These are phyloP conservation scores for Colletes collaris DNA, from an alignment of 2,888 invertebrate species.

Conservation along the genomic window DNA sequence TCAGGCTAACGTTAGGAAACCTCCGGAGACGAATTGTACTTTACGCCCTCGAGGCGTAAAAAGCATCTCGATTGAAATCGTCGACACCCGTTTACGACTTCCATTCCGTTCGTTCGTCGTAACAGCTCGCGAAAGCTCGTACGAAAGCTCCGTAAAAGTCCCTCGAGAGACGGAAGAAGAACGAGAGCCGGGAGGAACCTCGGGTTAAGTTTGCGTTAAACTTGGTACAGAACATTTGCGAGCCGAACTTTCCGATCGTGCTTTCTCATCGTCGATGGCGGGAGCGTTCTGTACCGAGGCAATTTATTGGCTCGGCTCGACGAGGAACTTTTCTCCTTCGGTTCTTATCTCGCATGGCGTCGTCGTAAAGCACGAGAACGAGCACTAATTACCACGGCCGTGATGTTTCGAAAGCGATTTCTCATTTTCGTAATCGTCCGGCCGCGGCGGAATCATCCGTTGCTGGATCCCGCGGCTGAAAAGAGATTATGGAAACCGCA, in stretches of 20 bases:
- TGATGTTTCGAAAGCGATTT: slow-evolving; percentile 69
- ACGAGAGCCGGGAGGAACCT: too few relatives aligned
- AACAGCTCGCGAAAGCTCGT: too few relatives aligned
- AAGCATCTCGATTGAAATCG: too few relatives aligned
- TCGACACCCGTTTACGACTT: too few relatives aligned
- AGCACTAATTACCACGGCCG: slow-evolving; percentile 68
- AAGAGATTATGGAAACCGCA: slow-evolving; percentile 27
- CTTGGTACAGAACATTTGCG: slow-evolving; percentile 26
- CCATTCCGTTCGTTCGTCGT: too few relatives aligned
- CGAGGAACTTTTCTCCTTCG: slow-evolving; percentile 35
- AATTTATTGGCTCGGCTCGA: slow-evolving; percentile 25
- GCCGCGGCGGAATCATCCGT: slow-evolving; percentile 27
- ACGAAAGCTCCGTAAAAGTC: too few relatives aligned
- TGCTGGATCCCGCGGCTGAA: slow-evolving; percentile 7
- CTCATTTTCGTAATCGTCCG: slow-evolving; percentile 67
- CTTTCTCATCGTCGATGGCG: slow-evolving; percentile 29
- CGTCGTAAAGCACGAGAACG: slow-evolving; percentile 67
- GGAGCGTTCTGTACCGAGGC: slow-evolving; percentile 5
- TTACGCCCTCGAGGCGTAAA: too few relatives aligned
- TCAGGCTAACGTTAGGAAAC: too few relatives aligned
- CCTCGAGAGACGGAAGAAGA: too few relatives aligned
- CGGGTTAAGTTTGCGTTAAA: slow-evolving; percentile 13
- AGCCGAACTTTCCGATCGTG: slow-evolving; percentile 40
- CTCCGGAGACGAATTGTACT: too few relatives aligned
- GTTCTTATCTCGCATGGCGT: slow-evolving; percentile 64